Conservation (phyloP, 35 echinoderm and acorn worm species). For the Hemicentrotus pulcherrimus region DNA sequence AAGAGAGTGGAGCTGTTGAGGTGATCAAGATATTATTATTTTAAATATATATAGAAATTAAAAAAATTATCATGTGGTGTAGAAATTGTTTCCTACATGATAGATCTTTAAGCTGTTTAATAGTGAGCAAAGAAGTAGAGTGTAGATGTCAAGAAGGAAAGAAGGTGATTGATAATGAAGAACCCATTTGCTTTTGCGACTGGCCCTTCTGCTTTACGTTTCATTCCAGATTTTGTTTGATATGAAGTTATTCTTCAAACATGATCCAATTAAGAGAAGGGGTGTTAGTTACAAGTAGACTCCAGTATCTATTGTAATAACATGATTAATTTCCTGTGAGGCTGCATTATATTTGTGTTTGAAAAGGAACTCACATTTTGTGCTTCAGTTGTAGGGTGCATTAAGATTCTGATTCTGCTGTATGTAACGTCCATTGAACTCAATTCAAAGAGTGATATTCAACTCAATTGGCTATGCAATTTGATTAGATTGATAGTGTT, state of each 20-base stretch:
- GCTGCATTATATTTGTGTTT: neutral
- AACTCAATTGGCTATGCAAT: slow-evolving; percentile 10
- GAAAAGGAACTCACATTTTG: neutral
- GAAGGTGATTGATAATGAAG: neutral
- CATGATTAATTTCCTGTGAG: neutral
- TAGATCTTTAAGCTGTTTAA: neutral
- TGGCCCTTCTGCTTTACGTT: neutral
- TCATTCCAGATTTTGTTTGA: neutral
- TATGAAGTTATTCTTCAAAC: neutral
- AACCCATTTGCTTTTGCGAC: neutral
- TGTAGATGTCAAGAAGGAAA: neutral
- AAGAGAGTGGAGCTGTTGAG: neutral
- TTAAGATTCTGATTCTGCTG: neutral
- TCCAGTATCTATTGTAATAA: neutral
- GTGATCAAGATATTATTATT: neutral
- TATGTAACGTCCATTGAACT: neutral
- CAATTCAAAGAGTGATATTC: neutral
- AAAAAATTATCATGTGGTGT: neutral
- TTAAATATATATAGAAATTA: neutral
- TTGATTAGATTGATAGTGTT: neutral
- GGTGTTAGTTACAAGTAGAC: neutral
- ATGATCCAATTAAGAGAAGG: neutral
- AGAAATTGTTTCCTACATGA: neutral
- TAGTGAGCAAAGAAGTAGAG: neutral
- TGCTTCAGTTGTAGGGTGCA: neutral